Evolutionary conservation across 2,888 invertebrate species (phyloP).

Genomic region (Tanytarsus gracilentus): DNA sequence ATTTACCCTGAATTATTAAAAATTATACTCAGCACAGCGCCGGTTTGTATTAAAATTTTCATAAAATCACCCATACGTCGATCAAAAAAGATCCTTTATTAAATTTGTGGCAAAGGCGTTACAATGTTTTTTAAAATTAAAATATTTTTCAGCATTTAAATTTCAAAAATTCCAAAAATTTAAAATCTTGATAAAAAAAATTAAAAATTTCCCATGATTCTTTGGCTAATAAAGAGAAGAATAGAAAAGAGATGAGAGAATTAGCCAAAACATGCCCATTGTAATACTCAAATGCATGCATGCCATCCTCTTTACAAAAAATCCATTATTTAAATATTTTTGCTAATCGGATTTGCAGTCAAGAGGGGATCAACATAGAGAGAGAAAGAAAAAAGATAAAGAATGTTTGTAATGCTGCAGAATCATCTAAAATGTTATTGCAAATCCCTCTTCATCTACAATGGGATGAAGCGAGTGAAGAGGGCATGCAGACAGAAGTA

Average conservation of each 20-base stretch:
- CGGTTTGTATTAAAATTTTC: too few species aligned
- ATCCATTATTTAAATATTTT: slow-evolving; percentile 12
- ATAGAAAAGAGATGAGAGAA: neutral
- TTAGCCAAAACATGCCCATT: slow-evolving; percentile 9
- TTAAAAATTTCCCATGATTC: slow-evolving; percentile 1
- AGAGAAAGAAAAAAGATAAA: neutral
- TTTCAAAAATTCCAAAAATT: too few species aligned
- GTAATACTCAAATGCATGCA: neutral
- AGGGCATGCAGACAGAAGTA: neutral
- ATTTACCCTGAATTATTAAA: too few species aligned
- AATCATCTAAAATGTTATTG: slow-evolving; percentile 23
- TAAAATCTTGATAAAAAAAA: too few species aligned
- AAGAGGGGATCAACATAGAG: neutral
- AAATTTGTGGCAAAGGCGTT: too few species aligned
- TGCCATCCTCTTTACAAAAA: neutral
- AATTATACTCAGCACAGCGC: too few species aligned
- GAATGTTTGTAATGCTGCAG: neutral
- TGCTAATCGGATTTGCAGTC: slow-evolving; percentile 25
- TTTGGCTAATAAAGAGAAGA: neutral
- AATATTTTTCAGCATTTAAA: too few species aligned
- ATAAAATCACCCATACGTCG: too few species aligned
- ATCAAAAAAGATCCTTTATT: too few species aligned
- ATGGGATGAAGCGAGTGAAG: neutral
- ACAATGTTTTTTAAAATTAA: too few species aligned
- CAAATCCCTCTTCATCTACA: neutral